Evolutionary conservation across 2,113 vertebrate species (phyloP).

Genomic region (Heteronetta atricapilla): DNA sequence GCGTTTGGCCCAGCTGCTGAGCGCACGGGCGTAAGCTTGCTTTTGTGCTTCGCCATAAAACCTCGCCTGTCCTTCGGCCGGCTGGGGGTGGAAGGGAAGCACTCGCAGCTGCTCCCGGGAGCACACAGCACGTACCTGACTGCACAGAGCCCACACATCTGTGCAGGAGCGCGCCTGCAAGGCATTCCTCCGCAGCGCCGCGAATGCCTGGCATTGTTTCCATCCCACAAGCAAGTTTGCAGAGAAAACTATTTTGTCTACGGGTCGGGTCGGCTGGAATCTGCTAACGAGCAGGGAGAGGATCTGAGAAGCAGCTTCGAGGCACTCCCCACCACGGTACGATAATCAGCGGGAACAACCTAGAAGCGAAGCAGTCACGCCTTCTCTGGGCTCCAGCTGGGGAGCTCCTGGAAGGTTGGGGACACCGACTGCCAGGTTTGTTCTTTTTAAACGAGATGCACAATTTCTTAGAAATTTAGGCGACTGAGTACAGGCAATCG

Average conservation of each 20-base stretch:
- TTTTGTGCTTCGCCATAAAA: background rate
- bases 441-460: background rate
- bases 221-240: constrained; percentile 39
- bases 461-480: background rate
- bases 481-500: background rate
- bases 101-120: background rate
- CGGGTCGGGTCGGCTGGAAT: constrained; percentile 28
- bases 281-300: constrained; percentile 42
- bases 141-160: background rate
- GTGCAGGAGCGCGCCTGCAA: background rate
- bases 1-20: background rate
- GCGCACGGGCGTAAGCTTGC: background rate
- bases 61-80: constrained; percentile 5
- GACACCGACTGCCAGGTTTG: background rate
- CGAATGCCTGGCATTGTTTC: constrained; percentile 45
- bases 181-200: constrained; percentile 17
- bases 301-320: constrained; percentile 7
- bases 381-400: background rate
- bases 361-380: background rate
- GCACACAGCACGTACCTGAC: constrained; percentile 12
- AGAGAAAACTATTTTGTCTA: constrained; percentile 60
- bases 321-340: background rate
- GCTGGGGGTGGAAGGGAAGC: background rate
- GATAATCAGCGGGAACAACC: background rate
- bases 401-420: background rate